Base-by-base conservation (phyloP, 2,888 invertebrate species). In the Polia nebulosa region DNA sequence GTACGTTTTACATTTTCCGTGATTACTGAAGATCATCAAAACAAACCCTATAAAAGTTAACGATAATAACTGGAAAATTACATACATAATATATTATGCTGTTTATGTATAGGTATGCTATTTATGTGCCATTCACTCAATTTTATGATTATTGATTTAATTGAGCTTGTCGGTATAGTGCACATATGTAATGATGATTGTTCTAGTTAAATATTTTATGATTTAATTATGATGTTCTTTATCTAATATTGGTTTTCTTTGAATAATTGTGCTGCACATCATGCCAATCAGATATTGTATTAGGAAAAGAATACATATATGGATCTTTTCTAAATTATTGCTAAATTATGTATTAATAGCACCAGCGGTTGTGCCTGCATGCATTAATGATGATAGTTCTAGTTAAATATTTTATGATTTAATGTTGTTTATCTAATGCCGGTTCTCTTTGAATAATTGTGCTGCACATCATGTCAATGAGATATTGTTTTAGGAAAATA, bases 1-100 rank as follows among this genome's bases (percentile, higher is more conserved):
- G 15, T 29, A 75, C 76, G 39, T 34, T 49, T 57, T 47, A 25
- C 57, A 17, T 60, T 52, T 4, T 20, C 11, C 17, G 11, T 62
- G 9, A 36, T 47, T 13, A 36, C 22, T 47, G 15, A 52, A 51
- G 22, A 39, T 47, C 32, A 39, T 55, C 41, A 47, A 3, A 52
- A 39, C 27, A 41, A 9, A n/a, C 3, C 25, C 17, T 34, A 39
- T n/a, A 32, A 32, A 44, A 36, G 1, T 13, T 27, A 39, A 52
- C 34, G 56, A 45, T 17, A 15, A 52, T 17, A 15, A 25, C 29
- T 25, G 5, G 36, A 20, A 61, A 57, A 57, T 47, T 27, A 13
- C n/a, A 22, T 34, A 13, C 17, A 44, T 11, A 11, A 7, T 41
- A 0, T n/a, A n/a, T n/a, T 44, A 32, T 34, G 11, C 13, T 29